These are phyloP conservation scores for Lamproptera curius DNA, from an alignment of 2,888 invertebrate genomes.

Conservation along the genomic window DNA sequence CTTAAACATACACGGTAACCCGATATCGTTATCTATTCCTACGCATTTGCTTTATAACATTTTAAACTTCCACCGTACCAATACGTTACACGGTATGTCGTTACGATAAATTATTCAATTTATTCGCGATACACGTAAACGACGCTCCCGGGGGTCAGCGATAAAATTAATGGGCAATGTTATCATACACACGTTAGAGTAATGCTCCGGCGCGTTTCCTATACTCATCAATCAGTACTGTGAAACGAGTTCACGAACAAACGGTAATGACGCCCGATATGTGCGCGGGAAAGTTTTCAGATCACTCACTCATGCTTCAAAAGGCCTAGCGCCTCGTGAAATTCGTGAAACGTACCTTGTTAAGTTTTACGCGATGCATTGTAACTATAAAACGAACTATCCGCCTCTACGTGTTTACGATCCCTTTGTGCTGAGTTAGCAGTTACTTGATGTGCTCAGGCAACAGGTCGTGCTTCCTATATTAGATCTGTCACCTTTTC, in stretches of 20 bases:
- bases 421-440: slow-evolving; percentile 7
- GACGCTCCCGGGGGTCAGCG: slow-evolving; percentile 35
- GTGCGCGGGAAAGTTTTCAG: slow-evolving; percentile 66
- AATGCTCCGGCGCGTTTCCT: slow-evolving; percentile 30
- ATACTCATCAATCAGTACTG: slow-evolving; percentile 70
- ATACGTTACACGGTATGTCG: no score
- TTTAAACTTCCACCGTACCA: no score
- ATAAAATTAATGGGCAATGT: slow-evolving; percentile 33
- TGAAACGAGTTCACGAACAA: slow-evolving; percentile 61
- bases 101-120: slow-evolving; percentile 13
- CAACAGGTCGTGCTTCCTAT: neutral
- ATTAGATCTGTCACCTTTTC: no score
- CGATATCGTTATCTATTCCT: no score
- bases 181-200: slow-evolving; percentile 30
- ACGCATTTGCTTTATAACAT: no score
- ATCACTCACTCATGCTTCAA: slow-evolving; percentile 69
- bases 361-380: slow-evolving; percentile 14
- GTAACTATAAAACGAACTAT: slow-evolving; percentile 17
- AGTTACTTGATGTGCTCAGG: slow-evolving; percentile 3
- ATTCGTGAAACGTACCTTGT: slow-evolving; percentile 15
- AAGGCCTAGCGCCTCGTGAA: slow-evolving; percentile 33
- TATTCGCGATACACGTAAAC: slow-evolving; percentile 13
- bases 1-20: no score
- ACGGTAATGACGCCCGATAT: slow-evolving; percentile 55
- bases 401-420: slow-evolving; percentile 16